phyloP scores from a whole-genome alignment of 23 tunicate genomes.

The Diplosoma virens region DNA sequence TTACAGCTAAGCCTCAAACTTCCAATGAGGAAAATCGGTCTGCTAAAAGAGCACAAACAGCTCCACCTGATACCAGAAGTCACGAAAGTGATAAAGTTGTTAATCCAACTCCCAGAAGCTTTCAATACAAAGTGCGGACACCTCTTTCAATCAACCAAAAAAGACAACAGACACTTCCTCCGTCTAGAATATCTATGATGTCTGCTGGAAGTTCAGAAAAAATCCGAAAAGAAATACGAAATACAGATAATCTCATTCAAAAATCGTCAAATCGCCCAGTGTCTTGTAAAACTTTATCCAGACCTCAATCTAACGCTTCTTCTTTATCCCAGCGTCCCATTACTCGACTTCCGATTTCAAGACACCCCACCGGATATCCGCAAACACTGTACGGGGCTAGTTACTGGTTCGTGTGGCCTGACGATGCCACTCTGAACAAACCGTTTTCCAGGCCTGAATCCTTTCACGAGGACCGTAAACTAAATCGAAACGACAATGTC shows the following conservation, averaged over 20 bases:
- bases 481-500: conserved; percentile 64
- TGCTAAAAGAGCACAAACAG: conserved; percentile 38
- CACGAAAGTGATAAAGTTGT: background rate
- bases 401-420: conserved; percentile 84
- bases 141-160: background rate
- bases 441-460: conserved; percentile 38
- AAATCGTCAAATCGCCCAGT: background rate
- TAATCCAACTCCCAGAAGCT: background rate
- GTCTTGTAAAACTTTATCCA: background rate
- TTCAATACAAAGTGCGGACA: background rate
- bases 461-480: conserved; percentile 47
- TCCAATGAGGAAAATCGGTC: background rate
- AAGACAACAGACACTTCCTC: conserved; percentile 1
- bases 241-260: background rate
- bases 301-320: conserved; percentile 39
- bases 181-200: conserved; percentile 53
- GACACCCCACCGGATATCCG: conserved; percentile 63
- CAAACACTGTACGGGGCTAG: conserved; percentile 86
- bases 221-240: conserved; percentile 2
- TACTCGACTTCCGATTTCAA: conserved; percentile 2
- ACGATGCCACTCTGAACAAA: background rate
- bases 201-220: conserved; percentile 65
- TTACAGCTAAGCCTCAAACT: background rate
- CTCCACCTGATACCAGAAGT: conserved; percentile 36
- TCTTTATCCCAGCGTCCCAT: conserved; percentile 44